These are phyloP conservation scores for Cheilosia variabilis DNA, from an alignment of 2,888 invertebrate species.

Conservation along the genomic window DNA sequence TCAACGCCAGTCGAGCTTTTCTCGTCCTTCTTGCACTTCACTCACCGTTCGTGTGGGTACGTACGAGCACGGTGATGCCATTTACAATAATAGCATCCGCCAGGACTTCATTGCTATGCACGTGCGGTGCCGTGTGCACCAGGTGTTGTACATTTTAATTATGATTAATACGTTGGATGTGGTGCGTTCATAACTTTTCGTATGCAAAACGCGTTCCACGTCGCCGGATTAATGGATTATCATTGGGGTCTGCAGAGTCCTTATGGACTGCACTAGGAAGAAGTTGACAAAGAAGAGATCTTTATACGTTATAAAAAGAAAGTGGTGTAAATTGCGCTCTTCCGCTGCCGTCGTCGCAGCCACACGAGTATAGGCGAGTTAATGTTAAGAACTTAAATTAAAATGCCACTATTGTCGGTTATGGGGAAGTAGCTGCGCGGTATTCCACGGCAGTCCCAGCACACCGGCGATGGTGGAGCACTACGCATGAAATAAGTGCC, in stretches of 20 bases:
- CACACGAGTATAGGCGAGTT: constrained; percentile 29
- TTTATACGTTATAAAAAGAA: too few species aligned
- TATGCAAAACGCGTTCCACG: constrained; percentile 68
- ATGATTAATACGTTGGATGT: constrained; percentile 69
- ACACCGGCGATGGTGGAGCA: background rate
- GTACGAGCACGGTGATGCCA: constrained; percentile 21
- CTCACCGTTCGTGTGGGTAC: background rate
- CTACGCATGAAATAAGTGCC: background rate
- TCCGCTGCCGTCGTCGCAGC: constrained; percentile 3
- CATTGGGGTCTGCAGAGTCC: constrained; percentile 21
- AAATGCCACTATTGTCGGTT: constrained; percentile 40
- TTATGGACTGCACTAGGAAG: constrained; percentile 22
- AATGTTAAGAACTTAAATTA: constrained; percentile 66
- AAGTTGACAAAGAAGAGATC: constrained; percentile 14
- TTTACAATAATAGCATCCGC: constrained; percentile 37
- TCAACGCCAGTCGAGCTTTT: constrained; percentile 20
- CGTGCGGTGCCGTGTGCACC: constrained; percentile 59
- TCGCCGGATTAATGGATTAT: constrained; percentile 73
- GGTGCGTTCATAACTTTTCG: constrained; percentile 63
- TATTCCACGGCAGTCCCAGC: constrained; percentile 26
- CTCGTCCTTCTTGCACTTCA: constrained; percentile 15
- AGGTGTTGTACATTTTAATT: constrained; percentile 73
- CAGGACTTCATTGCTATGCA: constrained; percentile 71
- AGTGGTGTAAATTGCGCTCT: constrained; percentile 33
- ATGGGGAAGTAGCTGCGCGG: constrained; percentile 16